These are phyloP conservation scores for Aphelinus atriplicis DNA, from an alignment of 1,140 invertebrate genomes.

Conservation along the genomic window DNA sequence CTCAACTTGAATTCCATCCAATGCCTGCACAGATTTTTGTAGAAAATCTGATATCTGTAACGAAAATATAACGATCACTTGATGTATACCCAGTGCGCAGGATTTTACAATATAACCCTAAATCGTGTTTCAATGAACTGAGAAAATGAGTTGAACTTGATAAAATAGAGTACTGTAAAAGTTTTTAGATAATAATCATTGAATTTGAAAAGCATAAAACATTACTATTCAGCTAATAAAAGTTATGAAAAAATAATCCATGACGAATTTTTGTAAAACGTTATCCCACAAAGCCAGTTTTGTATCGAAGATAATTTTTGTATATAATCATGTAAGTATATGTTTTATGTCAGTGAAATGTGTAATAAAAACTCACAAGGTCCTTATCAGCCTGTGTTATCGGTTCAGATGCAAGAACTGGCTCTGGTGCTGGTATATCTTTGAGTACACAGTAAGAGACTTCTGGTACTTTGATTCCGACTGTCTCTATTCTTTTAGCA, in stretches of 20 bases:
- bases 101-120: too few species aligned
- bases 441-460: conserved; percentile 64
- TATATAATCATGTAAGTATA: conserved; percentile 2
- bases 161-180: conserved; percentile 52
- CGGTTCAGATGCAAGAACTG: conserved; percentile 66
- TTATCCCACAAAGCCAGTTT: not conserved
- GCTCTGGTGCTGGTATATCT: conserved; percentile 72
- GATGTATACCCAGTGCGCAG: too few species aligned
- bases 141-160: not conserved
- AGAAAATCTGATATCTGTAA: conserved; percentile 73
- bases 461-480: conserved; percentile 60
- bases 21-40: conserved; percentile 73
- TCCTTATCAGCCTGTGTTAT: conserved; percentile 66
- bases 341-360: not conserved
- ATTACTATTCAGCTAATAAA: not conserved
- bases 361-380: conserved; percentile 64
- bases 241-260: conserved; percentile 10
- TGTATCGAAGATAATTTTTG: conserved; percentile 7
- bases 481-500: conserved; percentile 69
- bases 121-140: too few species aligned
- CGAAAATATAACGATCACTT: too few species aligned
- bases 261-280: too few species aligned
- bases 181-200: not conserved
- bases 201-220: not conserved
- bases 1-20: conserved; percentile 78